These are phyloP conservation scores for Elmis aenea DNA, from an alignment of 2,888 invertebrate species.

Conservation along the genomic window DNA sequence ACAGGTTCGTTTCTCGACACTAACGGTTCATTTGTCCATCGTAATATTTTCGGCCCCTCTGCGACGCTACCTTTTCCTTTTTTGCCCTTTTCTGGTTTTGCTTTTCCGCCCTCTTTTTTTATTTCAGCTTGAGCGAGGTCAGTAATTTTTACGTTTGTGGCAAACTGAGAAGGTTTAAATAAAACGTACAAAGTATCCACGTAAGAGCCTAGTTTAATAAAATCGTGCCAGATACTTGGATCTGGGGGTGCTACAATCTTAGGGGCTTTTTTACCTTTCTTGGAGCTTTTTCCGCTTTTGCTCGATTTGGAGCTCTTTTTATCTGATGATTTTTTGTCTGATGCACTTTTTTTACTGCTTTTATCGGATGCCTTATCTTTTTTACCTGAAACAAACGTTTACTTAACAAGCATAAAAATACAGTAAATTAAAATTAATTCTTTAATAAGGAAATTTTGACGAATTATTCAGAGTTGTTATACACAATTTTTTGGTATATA, in stretches of 20 bases:
- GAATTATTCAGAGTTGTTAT: too few species aligned
- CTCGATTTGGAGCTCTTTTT: slow-evolving; percentile 9
- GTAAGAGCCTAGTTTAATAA: slow-evolving; percentile 28
- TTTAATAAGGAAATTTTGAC: too few species aligned
- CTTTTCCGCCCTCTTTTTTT: slow-evolving; percentile 12
- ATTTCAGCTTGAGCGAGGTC: slow-evolving; percentile 19
- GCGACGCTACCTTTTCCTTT: slow-evolving; percentile 9
- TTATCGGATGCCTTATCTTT: slow-evolving; percentile 1
- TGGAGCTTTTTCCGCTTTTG: slow-evolving; percentile 11
- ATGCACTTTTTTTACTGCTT: slow-evolving; percentile 10
- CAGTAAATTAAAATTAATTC: too few species aligned
- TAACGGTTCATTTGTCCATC: slow-evolving; percentile 22
- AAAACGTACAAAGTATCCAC: slow-evolving; percentile 32
- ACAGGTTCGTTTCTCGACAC: slow-evolving; percentile 35
- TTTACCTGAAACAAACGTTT: too few species aligned
- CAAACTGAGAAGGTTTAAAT: slow-evolving; percentile 35
- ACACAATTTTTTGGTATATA: too few species aligned
- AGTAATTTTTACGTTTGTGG: slow-evolving; percentile 28
- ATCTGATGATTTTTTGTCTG: not conserved
- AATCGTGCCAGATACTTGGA: slow-evolving; percentile 37
- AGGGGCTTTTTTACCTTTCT: slow-evolving; percentile 1
- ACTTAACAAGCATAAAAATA: too few species aligned
- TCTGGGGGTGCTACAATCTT: slow-evolving; percentile 25
- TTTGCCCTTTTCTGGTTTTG: slow-evolving; percentile 12
- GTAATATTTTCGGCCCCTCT: slow-evolving; percentile 20